phyloP scores from a whole-genome alignment of 2,797 vertebrate genomes.

The Brachymystax lenok region DNA sequence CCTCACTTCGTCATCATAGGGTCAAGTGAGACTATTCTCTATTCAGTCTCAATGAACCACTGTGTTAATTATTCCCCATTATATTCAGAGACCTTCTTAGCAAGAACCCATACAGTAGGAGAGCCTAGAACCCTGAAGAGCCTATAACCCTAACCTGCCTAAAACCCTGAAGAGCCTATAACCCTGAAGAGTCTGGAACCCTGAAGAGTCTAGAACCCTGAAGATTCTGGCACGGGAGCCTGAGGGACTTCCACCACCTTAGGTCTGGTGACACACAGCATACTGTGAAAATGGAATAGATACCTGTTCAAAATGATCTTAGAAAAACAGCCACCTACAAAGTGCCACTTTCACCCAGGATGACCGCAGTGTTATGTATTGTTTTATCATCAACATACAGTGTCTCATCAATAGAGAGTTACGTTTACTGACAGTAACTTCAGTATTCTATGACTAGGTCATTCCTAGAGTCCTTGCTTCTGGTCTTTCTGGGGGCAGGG shows the following conservation, averaged over 20 bases:
- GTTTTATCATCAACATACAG: neutral
- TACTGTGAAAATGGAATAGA: constrained; percentile 45
- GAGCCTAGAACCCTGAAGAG: too few relatives aligned
- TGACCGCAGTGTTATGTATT: neutral
- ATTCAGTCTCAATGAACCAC: constrained; percentile 48
- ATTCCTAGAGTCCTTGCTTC: neutral
- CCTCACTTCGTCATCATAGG: constrained; percentile 61
- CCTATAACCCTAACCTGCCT: too few relatives aligned
- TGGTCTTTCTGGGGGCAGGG: neutral
- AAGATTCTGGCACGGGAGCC: constrained; percentile 14
- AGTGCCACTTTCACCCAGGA: constrained; percentile 1
- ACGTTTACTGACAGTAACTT: neutral
- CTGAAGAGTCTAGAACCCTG: constrained; percentile 42
- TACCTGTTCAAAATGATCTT: constrained; percentile 45
- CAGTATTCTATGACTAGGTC: neutral
- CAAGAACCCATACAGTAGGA: neutral
- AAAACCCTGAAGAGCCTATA: constrained; percentile 32
- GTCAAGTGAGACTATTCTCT: constrained; percentile 57
- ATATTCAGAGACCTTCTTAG: constrained; percentile 16
- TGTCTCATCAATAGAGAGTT: neutral
- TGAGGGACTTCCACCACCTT: constrained; percentile 55
- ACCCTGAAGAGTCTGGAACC: constrained; percentile 30
- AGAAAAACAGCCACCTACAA: constrained; percentile 29
- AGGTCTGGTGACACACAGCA: constrained; percentile 39
- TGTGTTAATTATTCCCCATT: constrained; percentile 39